phyloP scores from a whole-genome alignment of 2,113 vertebrate genomes.

The Channa maculata region DNA sequence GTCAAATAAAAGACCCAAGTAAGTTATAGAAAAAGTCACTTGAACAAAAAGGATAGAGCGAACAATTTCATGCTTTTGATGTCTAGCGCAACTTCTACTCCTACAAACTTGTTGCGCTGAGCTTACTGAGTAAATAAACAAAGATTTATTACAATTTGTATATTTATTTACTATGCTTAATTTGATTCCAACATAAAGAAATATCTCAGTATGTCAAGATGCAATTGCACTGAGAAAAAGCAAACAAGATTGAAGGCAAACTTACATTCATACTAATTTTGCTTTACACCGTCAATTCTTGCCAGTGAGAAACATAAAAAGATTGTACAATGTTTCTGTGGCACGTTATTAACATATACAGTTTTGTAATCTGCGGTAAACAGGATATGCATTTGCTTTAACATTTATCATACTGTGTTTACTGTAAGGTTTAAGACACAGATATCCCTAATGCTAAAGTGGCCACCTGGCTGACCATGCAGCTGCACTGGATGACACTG shows the following conservation, averaged over 20 bases:
- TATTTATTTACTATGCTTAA: conserved; percentile 32
- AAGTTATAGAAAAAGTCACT: conserved; percentile 11
- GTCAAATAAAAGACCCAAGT: background rate
- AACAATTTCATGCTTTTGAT: conserved; percentile 32
- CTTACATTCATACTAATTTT: background rate
- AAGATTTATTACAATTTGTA: conserved; percentile 26
- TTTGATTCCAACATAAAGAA: conserved; percentile 34
- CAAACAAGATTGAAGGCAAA: conserved; percentile 33
- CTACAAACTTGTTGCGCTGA: background rate
- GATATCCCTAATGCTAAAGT: conserved; percentile 33
- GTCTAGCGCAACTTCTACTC: background rate
- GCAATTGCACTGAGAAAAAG: conserved; percentile 14
- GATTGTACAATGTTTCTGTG: background rate
- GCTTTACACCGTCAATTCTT: conserved; percentile 14
- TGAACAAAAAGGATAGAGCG: conserved; percentile 17
- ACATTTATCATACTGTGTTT: conserved; percentile 28
- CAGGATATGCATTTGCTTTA: conserved; percentile 28
- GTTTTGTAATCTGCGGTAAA: conserved; percentile 3
- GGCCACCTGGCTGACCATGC: conserved; percentile 62
- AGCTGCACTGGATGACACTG: conserved; percentile 59
- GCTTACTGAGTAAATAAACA: conserved; percentile 1
- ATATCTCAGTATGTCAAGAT: conserved; percentile 29
- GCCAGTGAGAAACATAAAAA: conserved; percentile 11
- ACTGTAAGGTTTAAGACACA: conserved; percentile 13
- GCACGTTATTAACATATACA: background rate